These are phyloP conservation scores for Rhyzopertha dominica DNA, from an alignment of 1,140 invertebrate species.

Conservation along the genomic window DNA sequence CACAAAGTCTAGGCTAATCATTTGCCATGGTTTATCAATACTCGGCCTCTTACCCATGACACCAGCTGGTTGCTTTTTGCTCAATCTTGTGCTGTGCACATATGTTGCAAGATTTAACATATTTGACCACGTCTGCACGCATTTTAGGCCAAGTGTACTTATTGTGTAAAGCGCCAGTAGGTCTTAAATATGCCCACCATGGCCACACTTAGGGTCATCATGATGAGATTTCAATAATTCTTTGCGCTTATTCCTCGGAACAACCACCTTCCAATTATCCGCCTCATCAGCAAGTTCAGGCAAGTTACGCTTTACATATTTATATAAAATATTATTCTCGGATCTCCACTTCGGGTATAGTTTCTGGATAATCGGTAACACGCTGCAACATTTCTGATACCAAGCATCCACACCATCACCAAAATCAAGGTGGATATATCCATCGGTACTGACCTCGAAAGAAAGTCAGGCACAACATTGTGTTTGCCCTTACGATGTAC, in stretches of 20 bases:
- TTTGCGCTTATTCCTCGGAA: neutral
- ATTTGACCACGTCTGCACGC: neutral
- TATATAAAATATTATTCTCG: neutral
- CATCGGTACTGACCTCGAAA: neutral
- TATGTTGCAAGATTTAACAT: neutral
- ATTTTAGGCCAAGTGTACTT: constrained; percentile 13
- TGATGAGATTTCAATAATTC: neutral
- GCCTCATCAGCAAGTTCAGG: neutral
- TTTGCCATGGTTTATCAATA: constrained; percentile 9
- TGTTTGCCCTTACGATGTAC: constrained; percentile 40
- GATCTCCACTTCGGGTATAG: neutral
- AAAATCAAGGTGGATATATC: too few species aligned
- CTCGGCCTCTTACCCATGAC: constrained; percentile 3
- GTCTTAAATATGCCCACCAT: constrained; percentile 20
- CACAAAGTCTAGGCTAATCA: constrained; percentile 18
- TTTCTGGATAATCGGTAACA: neutral
- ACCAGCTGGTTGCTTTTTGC: neutral
- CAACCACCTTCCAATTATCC: neutral
- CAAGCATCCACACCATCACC: constrained; percentile 2
- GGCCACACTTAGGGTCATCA: constrained; percentile 22
- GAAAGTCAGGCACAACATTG: constrained; percentile 27
- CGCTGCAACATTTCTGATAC: constrained; percentile 2
- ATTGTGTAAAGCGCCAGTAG: neutral
- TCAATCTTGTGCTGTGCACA: constrained; percentile 1
- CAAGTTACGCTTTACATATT: neutral